These are phyloP conservation scores for Brachynemurus nebulosus DNA, from an alignment of 2,888 invertebrate genomes.

Conservation along the genomic window DNA sequence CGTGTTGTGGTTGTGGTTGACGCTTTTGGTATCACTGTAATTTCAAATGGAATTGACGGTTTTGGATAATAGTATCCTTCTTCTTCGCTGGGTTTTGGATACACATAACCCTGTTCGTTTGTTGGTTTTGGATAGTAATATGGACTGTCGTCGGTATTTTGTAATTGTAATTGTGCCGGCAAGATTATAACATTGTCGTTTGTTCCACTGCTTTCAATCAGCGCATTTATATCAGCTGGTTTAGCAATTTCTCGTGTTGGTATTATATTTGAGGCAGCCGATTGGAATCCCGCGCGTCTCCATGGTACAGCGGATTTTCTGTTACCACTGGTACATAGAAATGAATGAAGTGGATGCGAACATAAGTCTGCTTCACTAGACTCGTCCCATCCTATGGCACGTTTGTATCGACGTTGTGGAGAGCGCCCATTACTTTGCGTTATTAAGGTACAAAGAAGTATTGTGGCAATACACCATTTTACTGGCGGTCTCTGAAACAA, in stretches of 20 bases:
- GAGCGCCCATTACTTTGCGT: not conserved
- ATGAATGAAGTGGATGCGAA: conserved; percentile 11
- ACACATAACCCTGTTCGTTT: no score
- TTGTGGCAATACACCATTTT: not conserved
- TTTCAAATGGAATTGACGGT: conserved; percentile 8
- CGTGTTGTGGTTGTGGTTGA: conserved; percentile 29
- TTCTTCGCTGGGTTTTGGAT: not conserved
- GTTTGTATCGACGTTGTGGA: no score
- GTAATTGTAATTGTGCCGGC: not conserved
- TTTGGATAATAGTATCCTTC: conserved; percentile 13
- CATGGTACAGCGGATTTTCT: conserved; percentile 8
- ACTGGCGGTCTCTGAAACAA: not conserved
- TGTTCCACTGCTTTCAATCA: not conserved
- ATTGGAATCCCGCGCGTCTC: conserved; percentile 10
- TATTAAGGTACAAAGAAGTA: no score
- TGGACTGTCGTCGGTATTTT: not conserved
- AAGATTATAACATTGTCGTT: conserved; percentile 2
- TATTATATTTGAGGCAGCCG: not conserved
- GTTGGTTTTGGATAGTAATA: conserved; percentile 7
- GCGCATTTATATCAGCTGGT: not conserved
- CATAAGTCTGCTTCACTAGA: conserved; percentile 10
- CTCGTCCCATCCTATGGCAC: conserved; percentile 6
- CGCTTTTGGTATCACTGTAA: conserved; percentile 18
- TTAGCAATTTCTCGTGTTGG: not conserved
- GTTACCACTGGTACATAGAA: conserved; percentile 9